phyloP scores from a whole-genome alignment of 2,888 invertebrate genomes.

The Nemurella pictetii region DNA sequence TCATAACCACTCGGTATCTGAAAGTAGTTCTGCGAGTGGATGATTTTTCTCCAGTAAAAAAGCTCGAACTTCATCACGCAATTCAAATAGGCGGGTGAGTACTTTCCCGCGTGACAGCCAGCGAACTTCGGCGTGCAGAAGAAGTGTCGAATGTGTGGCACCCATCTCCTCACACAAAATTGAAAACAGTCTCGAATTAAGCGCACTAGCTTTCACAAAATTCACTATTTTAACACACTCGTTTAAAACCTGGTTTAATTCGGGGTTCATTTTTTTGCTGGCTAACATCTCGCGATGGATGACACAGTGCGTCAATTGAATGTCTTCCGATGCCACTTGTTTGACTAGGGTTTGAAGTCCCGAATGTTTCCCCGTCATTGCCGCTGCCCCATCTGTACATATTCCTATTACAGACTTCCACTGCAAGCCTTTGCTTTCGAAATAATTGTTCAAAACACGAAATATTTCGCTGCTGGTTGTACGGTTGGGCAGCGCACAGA shows the following conservation, averaged over 20 bases:
- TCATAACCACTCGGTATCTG: neutral
- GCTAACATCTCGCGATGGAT: conserved; percentile 42
- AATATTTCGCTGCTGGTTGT: conserved; percentile 40
- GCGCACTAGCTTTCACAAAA: conserved; percentile 41
- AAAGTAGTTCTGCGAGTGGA: neutral
- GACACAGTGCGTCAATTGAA: conserved; percentile 42
- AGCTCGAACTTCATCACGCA: conserved; percentile 34
- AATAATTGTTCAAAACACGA: conserved; percentile 32
- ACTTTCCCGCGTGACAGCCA: conserved; percentile 39
- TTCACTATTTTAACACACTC: conserved; percentile 37
- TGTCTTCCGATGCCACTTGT: conserved; percentile 42
- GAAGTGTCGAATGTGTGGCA: conserved; percentile 36
- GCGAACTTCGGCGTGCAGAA: conserved; percentile 38
- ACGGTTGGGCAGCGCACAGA: conserved; percentile 34
- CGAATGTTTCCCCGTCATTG: conserved; percentile 42
- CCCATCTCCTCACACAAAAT: conserved; percentile 45
- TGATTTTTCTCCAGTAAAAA: conserved; percentile 37
- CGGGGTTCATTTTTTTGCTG: conserved; percentile 41
- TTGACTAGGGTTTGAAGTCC: conserved; percentile 42
- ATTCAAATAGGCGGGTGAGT: conserved; percentile 34
- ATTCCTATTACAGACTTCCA: conserved; percentile 24
- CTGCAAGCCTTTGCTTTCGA: neutral
- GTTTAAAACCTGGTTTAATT: conserved; percentile 41
- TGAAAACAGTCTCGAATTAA: conserved; percentile 44
- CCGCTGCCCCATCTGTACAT: conserved; percentile 43